Percentiles rank a stretch among this genome's conserved stretches.
These are phyloP conservation scores for Nematopogon swammerdamellus DNA, from an alignment of 2,888 invertebrate species.

Conservation along the genomic window DNA sequence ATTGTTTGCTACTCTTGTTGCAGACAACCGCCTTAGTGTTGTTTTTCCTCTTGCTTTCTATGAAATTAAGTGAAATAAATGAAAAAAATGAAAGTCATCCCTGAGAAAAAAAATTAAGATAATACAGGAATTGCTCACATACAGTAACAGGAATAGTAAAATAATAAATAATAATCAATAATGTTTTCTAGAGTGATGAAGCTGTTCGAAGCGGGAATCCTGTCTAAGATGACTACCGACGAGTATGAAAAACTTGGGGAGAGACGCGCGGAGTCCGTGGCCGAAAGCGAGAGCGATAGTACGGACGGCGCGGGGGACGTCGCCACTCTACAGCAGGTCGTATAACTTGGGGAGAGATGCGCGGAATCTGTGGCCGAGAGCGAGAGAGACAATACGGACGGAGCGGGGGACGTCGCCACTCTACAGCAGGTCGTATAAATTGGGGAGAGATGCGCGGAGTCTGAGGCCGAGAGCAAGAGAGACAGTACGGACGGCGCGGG, in stretches of 20 bases:
- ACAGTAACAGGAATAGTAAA: no score
- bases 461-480: conserved; percentile 40
- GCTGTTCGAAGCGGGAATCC: conserved; percentile 72
- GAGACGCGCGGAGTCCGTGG: conserved; percentile 41
- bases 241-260: conserved; percentile 70
- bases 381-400: conserved; percentile 33
- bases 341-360: conserved; percentile 58
- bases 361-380: conserved; percentile 42
- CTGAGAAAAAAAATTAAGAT: no score
- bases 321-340: conserved; percentile 23
- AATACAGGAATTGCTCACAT: no score
- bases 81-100: no score
- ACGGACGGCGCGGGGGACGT: conserved; percentile 24
- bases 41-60: no score
- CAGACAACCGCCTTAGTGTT: no score
- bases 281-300: conserved; percentile 37
- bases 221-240: conserved; percentile 72
- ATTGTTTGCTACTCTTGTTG: no score
- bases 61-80: no score
- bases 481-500: conserved; percentile 28
- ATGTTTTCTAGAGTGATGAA: conserved; percentile 67
- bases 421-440: conserved; percentile 34
- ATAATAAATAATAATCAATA: no score
- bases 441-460: conserved; percentile 51
- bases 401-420: conserved; percentile 24